phyloP scores from a whole-genome alignment of 2,888 invertebrate genomes.

The Peribatodes rhomboidaria region DNA sequence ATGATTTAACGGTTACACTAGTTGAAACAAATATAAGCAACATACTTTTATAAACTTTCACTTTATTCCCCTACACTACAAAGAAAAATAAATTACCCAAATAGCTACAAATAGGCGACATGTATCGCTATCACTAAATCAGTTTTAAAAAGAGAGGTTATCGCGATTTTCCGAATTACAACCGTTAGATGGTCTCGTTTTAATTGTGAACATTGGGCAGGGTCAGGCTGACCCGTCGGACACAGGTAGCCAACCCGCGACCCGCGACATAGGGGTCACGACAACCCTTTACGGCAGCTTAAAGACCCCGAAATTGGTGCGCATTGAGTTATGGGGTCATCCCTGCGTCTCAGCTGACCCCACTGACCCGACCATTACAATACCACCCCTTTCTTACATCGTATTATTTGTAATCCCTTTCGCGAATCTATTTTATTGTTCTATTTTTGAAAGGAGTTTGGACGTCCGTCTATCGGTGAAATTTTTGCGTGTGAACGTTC shows the following conservation, averaged over 20 bases:
- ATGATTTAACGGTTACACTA: constrained; percentile 1
- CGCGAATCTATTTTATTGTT: constrained; percentile 86
- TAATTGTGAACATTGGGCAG: constrained; percentile 77
- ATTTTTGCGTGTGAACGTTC: constrained; percentile 86
- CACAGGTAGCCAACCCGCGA: constrained; percentile 82
- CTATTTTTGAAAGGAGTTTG: constrained; percentile 60
- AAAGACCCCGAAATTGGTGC: constrained; percentile 83
- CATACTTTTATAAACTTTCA: constrained; percentile 9
- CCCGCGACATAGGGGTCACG: constrained; percentile 68
- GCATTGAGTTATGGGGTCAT: constrained; percentile 85
- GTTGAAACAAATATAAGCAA: neutral
- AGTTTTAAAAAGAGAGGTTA: constrained; percentile 71
- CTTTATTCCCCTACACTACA: constrained; percentile 42
- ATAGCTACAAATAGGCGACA: constrained; percentile 61
- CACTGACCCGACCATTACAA: constrained; percentile 77
- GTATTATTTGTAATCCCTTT: constrained; percentile 87
- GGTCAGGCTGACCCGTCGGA: constrained; percentile 69
- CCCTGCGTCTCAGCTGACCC: constrained; percentile 77
- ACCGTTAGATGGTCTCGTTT: constrained; percentile 82
- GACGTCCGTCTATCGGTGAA: constrained; percentile 78
- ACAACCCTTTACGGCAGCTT: constrained; percentile 82
- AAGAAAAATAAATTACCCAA: constrained; percentile 49
- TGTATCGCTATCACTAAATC: constrained; percentile 61
- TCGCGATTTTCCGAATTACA: constrained; percentile 77
- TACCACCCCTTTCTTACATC: constrained; percentile 82